Base-by-base conservation (phyloP, 2,888 invertebrate genomes). In the Geophilus truncorum region DNA sequence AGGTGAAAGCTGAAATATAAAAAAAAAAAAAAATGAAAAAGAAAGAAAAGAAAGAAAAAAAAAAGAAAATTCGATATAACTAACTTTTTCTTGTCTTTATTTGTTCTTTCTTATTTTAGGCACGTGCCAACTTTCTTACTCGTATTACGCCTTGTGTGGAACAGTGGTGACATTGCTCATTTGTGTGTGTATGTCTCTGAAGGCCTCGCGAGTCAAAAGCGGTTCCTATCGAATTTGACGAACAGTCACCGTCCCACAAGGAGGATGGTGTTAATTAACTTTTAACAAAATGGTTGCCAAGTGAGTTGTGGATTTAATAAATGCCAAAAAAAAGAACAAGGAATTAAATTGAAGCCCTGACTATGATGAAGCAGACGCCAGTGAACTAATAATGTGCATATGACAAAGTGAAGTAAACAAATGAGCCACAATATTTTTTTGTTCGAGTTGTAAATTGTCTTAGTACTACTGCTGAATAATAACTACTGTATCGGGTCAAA, bases 211-310 rank as follows among this genome's bases (percentile, higher is more conserved):
- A 21, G 82, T 82, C 45, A 82, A 82, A 77, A 70, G 82, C 80
- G 82, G 82, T 57, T 81, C 82, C 12, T 81, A 81, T 62, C 57
- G 82, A 57, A 82, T 82, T 51, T 82, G 81, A 82, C 80, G 62
- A 77, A 79, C 79, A 57, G 51, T 57, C 79, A 79, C 79, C 30
- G 28, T 79, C 28, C 79, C 79, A 5, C 79, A 79, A 30, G 79
- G 79, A 28, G 79, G 79, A 79, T 79, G 79, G 79, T 79, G 34
- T 30, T 77, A 36, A 77, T 62, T 62, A 15, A 62, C 62, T 25
- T n/a, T 45, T 4, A 32, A n/a, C n/a, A 32, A 32, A 18, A 45
- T 45, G 45, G 18, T 18, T n/a, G n/a, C 45, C 45, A 18, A 15
- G 45, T 40, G 40, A 12, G 40, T 12, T 12, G 12, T 40, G 2